These are phyloP conservation scores for Stegana nigrithorax DNA, from an alignment of 2,888 invertebrate genomes.

Conservation along the genomic window DNA sequence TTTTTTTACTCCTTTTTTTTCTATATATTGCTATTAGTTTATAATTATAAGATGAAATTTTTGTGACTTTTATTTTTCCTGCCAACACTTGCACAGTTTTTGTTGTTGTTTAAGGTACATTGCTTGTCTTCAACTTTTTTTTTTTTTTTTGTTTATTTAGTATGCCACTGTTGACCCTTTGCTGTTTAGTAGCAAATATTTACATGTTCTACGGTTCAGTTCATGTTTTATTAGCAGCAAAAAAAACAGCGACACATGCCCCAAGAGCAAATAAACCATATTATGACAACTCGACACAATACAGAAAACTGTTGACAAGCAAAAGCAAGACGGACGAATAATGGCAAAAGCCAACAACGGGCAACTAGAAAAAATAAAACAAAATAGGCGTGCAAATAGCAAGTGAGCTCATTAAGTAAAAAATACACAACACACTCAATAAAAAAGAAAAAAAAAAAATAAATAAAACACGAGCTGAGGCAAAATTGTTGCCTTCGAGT, in stretches of 20 bases:
- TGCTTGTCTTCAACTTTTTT: slow-evolving; percentile 6
- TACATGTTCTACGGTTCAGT: neutral
- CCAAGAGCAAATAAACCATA: slow-evolving; percentile 5
- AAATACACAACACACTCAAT: too few species aligned
- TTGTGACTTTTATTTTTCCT: neutral
- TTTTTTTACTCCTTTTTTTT: neutral
- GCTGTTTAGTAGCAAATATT: neutral
- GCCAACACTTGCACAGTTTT: too few species aligned
- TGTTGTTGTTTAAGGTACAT: neutral
- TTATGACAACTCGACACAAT: slow-evolving; percentile 13
- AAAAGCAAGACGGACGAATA: slow-evolving; percentile 31
- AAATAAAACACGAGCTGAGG: too few species aligned
- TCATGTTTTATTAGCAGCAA: neutral
- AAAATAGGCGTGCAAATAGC: slow-evolving; percentile 26
- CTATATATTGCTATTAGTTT: too few species aligned
- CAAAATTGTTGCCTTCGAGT: too few species aligned
- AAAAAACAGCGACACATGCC: neutral
- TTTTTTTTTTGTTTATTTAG: slow-evolving; percentile 5
- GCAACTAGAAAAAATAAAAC: slow-evolving; percentile 44
- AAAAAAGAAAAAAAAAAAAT: too few species aligned
- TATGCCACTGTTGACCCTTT: slow-evolving; percentile 2
- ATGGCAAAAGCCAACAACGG: slow-evolving; percentile 4
- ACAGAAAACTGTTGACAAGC: slow-evolving; percentile 9
- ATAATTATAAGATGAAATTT: neutral
- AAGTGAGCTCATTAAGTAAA: slow-evolving; percentile 42